These are phyloP conservation scores for Octodon degus DNA, from an alignment of 2,113 vertebrate genomes.

Conservation along the genomic window DNA sequence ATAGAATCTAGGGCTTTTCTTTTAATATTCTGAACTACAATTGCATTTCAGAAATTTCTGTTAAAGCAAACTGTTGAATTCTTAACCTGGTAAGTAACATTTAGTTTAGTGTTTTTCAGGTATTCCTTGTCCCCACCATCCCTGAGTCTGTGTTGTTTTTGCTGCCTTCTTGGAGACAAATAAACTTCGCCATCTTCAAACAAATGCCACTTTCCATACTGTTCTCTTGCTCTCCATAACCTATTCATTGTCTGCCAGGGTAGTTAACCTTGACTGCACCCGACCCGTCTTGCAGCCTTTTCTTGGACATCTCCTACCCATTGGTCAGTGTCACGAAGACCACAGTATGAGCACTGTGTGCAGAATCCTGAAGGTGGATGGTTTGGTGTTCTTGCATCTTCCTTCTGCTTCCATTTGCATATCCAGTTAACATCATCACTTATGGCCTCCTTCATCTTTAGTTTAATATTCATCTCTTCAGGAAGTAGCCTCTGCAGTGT, in stretches of 20 bases:
- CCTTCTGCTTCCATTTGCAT: neutral
- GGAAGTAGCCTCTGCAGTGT: no score
- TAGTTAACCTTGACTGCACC: neutral
- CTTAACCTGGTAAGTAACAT: neutral
- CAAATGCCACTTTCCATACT: neutral
- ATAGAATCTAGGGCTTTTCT: neutral
- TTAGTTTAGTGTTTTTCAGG: neutral
- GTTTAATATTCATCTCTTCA: neutral
- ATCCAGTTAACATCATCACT: neutral
- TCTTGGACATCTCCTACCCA: no score
- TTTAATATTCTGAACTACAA: neutral
- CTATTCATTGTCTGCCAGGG: neutral
- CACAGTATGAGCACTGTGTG: neutral
- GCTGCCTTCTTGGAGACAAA: neutral
- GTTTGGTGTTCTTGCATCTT: neutral
- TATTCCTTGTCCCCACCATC: neutral
- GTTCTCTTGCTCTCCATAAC: neutral
- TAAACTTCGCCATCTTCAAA: neutral
- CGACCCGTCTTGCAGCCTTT: neutral
- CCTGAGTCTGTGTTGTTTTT: neutral
- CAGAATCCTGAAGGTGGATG: neutral
- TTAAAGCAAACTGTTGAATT: neutral
- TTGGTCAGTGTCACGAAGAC: neutral
- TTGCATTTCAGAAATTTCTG: neutral
- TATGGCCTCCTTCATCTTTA: neutral